Evolutionary conservation across 1,140 invertebrate genomes (phyloP), one percentile per base, ranked within the genome.

Genomic region (Caenorhabditis inopinata): DNA sequence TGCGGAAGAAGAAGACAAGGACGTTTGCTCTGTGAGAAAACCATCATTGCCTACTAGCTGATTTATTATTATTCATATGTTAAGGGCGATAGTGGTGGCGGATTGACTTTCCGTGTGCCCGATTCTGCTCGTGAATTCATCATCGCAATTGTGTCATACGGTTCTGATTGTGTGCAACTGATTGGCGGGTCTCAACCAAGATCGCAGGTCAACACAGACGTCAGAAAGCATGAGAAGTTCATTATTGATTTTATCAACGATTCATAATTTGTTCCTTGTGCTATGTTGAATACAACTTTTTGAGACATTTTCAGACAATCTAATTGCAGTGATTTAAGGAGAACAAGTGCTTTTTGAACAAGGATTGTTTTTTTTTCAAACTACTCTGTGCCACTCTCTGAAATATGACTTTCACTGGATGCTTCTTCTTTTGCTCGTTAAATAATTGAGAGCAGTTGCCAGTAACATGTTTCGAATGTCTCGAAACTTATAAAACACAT

Each of bases 151-250:
- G 58, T 68, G n/a, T 68, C 58, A 12, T 68, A 68, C 21, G 58
- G 58, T 6, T 68, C 58, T 1, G 58, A 68, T 38, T 68, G 58
- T 29, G 58, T 68, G n/a, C 58, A 68, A 42, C 12, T 68, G 16
- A 68, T 68, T 16, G 58, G 58, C 23, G 58, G 58, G 21, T 38
- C 58, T 0, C 16, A 68, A 42, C 58, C 58, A 42, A 68, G 58
- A 68, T 68, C 58, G 0, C 58, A 68, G 18, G 23, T 68, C 6
- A 68, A 68, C 32, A 68, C 58, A 9, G 58, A 68, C 12, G 32
- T 68, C n/a, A 11, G 58, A 42, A 68, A 68, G n/a, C 58, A 68
- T 68, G 29, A 68, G n/a, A 68, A 68, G 58, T 68, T 68, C 32
- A 68, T 68, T 9, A 18, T 38, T 16, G 32, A 68, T 38, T 68